A percentile compares a stretch with the other conserved stretches of the same genome.
Evolutionary conservation across 2,888 invertebrate genomes (phyloP).

Genomic region (Maniola hyperantus): DNA sequence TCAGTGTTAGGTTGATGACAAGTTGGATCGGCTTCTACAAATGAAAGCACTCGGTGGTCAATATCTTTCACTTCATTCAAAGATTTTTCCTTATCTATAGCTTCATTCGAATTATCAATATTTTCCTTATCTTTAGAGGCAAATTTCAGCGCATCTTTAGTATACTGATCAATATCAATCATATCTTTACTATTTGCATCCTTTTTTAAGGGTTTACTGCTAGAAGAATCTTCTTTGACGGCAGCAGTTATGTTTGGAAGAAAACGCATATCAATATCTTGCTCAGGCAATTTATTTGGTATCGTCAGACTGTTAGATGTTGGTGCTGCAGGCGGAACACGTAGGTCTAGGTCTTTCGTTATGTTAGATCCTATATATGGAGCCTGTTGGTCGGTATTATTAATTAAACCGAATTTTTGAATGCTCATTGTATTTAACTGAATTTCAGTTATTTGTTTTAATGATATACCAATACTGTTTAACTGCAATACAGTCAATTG

Average conservation of each 20-base stretch:
- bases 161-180: conserved; percentile 80
- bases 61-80: conserved; percentile 70
- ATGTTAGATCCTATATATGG: conserved; percentile 52
- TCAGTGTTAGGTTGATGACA: conserved; percentile 48
- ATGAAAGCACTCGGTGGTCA: conserved; percentile 77
- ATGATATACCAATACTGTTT: conserved; percentile 83
- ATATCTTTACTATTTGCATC: conserved; percentile 66
- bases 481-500: conserved; percentile 84
- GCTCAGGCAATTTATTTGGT: conserved; percentile 65
- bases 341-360: conserved; percentile 74
- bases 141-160: conserved; percentile 79
- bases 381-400: conserved; percentile 54
- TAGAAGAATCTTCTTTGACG: conserved; percentile 49
- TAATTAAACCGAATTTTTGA: conserved; percentile 79
- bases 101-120: conserved; percentile 69
- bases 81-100: conserved; percentile 57
- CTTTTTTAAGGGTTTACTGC: conserved; percentile 47
- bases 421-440: conserved; percentile 84
- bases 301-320: conserved; percentile 52
- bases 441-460: conserved; percentile 84
- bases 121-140: conserved; percentile 76
- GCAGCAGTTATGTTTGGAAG: conserved; percentile 54
- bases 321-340: conserved; percentile 67
- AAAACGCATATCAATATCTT: conserved; percentile 79
- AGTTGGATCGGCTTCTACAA: conserved; percentile 61